Evolutionary conservation across 2,113 vertebrate genomes (phyloP).

Genomic region (Hymenochirus boettgeri): DNA sequence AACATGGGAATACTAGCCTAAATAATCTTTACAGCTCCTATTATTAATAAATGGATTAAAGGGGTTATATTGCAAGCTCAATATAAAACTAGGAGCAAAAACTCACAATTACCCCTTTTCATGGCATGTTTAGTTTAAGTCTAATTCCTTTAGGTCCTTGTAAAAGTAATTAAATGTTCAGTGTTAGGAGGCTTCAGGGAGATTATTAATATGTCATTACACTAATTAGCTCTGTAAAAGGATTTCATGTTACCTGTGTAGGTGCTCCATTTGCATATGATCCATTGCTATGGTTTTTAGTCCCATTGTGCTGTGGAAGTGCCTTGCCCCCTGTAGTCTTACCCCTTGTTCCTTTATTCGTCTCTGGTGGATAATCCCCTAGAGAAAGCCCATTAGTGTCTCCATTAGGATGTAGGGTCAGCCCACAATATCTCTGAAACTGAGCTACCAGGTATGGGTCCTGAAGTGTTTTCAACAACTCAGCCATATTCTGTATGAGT

Average conservation of each 20-base stretch:
- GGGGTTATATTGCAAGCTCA: too few relatives aligned
- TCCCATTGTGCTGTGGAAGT: conserved; percentile 28
- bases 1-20: too few relatives aligned
- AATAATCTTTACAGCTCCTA: too few relatives aligned
- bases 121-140: too few relatives aligned
- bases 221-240: too few relatives aligned
- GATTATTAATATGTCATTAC: too few relatives aligned
- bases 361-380: conserved; percentile 2
- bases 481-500: conserved; percentile 47
- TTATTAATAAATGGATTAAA: too few relatives aligned
- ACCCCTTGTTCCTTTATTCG: background rate
- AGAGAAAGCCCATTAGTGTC: conserved; percentile 26
- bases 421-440: conserved; percentile 84
- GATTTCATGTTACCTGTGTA: conserved; percentile 25
- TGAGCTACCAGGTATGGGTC: conserved; percentile 74
- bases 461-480: conserved; percentile 61
- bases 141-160: too few relatives aligned
- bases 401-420: conserved; percentile 57
- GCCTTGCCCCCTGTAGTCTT: conserved; percentile 27
- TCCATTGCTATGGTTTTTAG: conserved; percentile 24
- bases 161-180: too few relatives aligned
- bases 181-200: too few relatives aligned
- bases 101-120: too few relatives aligned
- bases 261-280: conserved; percentile 26
- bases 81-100: too few relatives aligned